Conservation (phyloP, 2,888 invertebrate genomes). For the Tetranychus truncatus region DNA sequence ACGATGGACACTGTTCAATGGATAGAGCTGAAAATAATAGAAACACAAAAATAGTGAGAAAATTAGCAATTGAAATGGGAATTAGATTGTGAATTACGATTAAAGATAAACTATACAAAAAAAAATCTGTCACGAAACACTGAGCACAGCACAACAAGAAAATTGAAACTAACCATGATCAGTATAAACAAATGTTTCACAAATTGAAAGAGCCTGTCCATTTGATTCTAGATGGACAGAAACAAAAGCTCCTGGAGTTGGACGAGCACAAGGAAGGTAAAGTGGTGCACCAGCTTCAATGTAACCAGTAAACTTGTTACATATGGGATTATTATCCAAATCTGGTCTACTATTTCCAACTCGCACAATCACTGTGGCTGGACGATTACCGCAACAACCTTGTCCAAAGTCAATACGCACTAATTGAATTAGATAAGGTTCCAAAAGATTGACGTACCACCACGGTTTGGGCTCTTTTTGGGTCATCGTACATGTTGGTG, state of each 20-base stretch:
- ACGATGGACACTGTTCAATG: slow-evolving; percentile 76
- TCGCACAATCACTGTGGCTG: slow-evolving; percentile 57
- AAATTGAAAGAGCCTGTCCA: slow-evolving; percentile 57
- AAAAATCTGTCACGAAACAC: background rate
- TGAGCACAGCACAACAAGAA: background rate
- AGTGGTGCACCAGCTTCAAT: slow-evolving; percentile 64
- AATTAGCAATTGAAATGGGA: background rate
- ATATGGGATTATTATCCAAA: slow-evolving; percentile 71
- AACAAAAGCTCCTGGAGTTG: slow-evolving; percentile 85
- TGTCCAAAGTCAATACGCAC: slow-evolving; percentile 27
- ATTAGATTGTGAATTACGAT: background rate
- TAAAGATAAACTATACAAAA: background rate
- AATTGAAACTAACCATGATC: slow-evolving; percentile 42
- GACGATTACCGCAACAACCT: slow-evolving; percentile 35
- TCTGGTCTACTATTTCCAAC: slow-evolving; percentile 84
- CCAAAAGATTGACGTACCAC: slow-evolving; percentile 82
- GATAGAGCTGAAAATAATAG: slow-evolving; percentile 26
- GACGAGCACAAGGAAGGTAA: slow-evolving; percentile 78
- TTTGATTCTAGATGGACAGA: slow-evolving; percentile 69
- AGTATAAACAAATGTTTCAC: slow-evolving; percentile 82
- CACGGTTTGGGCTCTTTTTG: slow-evolving; percentile 61
- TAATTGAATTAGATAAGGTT: slow-evolving; percentile 76
- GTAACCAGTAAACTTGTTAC: slow-evolving; percentile 53
- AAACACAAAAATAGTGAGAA: background rate
- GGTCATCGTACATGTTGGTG: slow-evolving; percentile 70